These are phyloP conservation scores for Nomada ruficornis DNA, from an alignment of 2,888 invertebrate species.

Conservation along the genomic window DNA sequence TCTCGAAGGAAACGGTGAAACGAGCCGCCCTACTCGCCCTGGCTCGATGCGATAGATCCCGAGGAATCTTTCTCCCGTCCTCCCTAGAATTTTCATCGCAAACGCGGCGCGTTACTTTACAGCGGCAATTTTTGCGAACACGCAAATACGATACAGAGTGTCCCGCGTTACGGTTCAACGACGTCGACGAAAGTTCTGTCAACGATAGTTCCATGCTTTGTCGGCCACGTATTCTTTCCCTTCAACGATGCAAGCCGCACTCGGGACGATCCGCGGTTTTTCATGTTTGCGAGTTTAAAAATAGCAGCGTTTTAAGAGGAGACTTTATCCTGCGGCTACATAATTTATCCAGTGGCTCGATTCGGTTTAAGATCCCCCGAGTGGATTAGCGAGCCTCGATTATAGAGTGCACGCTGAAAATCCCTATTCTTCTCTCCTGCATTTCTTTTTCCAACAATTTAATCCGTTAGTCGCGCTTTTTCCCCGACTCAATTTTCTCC, in stretches of 20 bases:
- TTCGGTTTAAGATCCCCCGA: slow-evolving; percentile 16
- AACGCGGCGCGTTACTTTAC: too few species aligned
- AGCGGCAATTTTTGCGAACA: too few species aligned
- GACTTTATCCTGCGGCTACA: slow-evolving; percentile 15
- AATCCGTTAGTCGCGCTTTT: not conserved
- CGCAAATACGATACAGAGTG: slow-evolving; percentile 1
- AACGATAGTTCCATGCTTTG: not conserved
- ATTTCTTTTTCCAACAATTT: not conserved
- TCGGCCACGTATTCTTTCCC: slow-evolving; percentile 10
- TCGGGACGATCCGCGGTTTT: not conserved
- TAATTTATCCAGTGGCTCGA: slow-evolving; percentile 26
- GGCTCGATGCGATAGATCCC: slow-evolving; percentile 36
- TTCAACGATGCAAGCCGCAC: not conserved
- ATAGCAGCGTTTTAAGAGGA: not conserved
- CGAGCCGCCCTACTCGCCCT: slow-evolving; percentile 25
- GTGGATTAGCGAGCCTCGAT: slow-evolving; percentile 25
- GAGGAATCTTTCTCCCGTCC: slow-evolving; percentile 16
- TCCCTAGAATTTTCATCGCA: not conserved
- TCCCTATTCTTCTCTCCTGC: not conserved
- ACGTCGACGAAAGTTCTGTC: slow-evolving; percentile 23
- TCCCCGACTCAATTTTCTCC: slow-evolving; percentile 12
- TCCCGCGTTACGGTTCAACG: slow-evolving; percentile 13
- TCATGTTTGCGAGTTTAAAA: not conserved
- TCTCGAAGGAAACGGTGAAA: slow-evolving; percentile 1
- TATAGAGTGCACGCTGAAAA: slow-evolving; percentile 8